Evolutionary conservation across 2,113 vertebrate species (phyloP).

Genomic region (Trichechus manatus): DNA sequence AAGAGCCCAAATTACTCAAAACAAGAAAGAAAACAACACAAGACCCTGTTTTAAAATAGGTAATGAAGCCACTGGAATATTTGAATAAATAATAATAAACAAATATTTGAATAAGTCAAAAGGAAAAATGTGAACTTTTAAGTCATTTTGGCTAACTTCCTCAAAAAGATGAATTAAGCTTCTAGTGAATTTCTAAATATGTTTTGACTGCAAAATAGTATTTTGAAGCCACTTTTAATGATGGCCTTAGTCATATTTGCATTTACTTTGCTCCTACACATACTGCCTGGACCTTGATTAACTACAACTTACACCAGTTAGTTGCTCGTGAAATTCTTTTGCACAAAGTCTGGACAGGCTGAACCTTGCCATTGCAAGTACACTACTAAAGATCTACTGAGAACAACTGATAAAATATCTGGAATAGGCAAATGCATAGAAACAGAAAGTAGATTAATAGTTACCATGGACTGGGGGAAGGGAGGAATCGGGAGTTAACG

Average conservation of each 20-base stretch:
- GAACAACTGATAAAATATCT: not conserved
- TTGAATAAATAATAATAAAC: not conserved
- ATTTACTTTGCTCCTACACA: conserved; percentile 11
- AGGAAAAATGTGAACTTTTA: not conserved
- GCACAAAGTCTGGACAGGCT: not conserved
- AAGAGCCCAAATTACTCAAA: not conserved
- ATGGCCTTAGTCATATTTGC: not conserved
- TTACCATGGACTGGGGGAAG: not conserved
- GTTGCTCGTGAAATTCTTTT: not conserved
- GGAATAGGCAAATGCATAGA: not conserved
- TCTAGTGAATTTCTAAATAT: not conserved
- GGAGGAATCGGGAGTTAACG: not conserved
- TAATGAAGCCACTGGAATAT: not conserved
- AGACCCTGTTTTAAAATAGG: conserved; percentile 11
- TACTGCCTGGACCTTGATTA: not conserved
- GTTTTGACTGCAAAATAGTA: not conserved
- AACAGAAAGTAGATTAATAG: not conserved
- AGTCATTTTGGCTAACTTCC: conserved; percentile 39
- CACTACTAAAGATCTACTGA: not conserved
- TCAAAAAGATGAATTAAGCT: not conserved
- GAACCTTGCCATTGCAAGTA: not conserved
- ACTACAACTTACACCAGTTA: not conserved
- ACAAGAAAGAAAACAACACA: not conserved
- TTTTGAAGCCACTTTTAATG: not conserved
- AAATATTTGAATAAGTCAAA: not conserved